Conservation (phyloP, 2,113 vertebrate genomes). For the Xyrauchen texanus region DNA sequence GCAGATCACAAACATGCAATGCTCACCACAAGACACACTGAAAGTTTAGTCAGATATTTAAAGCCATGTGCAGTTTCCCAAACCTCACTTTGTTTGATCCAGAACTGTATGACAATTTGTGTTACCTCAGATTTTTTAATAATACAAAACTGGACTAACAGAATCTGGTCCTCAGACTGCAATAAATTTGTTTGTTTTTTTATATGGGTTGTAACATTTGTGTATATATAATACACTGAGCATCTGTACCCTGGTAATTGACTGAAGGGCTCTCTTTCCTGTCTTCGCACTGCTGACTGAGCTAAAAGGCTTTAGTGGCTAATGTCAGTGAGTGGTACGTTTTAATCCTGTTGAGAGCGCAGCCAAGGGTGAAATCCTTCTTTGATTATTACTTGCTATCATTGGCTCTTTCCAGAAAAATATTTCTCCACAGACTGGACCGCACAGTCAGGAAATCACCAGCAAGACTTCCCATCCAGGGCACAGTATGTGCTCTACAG, state of each 20-base stretch:
- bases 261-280: conserved; percentile 23
- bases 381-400: conserved; percentile 62
- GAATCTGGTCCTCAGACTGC: not conserved
- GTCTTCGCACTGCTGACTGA: conserved; percentile 20
- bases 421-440: conserved; percentile 40
- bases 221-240: conserved; percentile 6
- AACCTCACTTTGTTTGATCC: not conserved
- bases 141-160: not conserved
- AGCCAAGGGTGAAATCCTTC: conserved; percentile 67
- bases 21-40: not conserved
- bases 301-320: conserved; percentile 63
- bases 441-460: conserved; percentile 33
- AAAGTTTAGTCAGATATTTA: not conserved
- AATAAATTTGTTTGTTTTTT: conserved; percentile 23
- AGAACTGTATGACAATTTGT: not conserved
- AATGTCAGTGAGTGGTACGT: conserved; percentile 68
- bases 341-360: conserved; percentile 72
- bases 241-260: conserved; percentile 6
- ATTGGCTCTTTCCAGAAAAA: conserved; percentile 49
- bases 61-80: too few relatives aligned
- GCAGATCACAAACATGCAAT: too few relatives aligned
- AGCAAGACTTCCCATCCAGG: not conserved
- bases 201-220: not conserved
- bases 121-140: not conserved
- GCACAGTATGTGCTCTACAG: not conserved